Evolutionary conservation across 2,113 vertebrate species (phyloP), one percentile per base, ranked within the genome.

Genomic region (Tupaia tana): DNA sequence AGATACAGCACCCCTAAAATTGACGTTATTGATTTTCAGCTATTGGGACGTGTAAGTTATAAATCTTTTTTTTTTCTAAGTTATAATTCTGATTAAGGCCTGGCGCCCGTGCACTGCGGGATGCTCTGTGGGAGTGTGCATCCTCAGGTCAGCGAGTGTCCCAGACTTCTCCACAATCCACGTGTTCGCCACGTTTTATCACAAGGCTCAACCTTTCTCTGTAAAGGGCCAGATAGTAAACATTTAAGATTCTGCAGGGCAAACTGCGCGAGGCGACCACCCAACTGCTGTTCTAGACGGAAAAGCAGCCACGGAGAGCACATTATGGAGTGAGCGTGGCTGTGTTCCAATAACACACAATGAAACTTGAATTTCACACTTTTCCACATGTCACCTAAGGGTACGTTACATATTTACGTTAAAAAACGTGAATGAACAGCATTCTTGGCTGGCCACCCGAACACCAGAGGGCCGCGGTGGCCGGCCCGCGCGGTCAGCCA

Each of bases 11-110:
- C 7, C 31, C 15, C 43, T 64, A 56, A 92, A 82, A 61, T 86
- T 31, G 71, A 90, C 29, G 43, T 89, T 85, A n/a, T 25, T 70
- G 19, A 52, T 81, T 95, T 95, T 70, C 81, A 89, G 22, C 31
- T 61, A 13, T 1, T 54, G 43, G 43, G 43, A 43, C 43, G 43
- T 43, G 43, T 43, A 43, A 43, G 43, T 43, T 43, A 43, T 43
- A 43, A 43, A 43, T 43, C 43, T 43, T 43, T 43, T 43, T 43
- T 43, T 43, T 43, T 43, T 43, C 0, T 24, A 77, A 90, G 29
- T 74, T 63, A 16, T 15, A 95, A 74, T 43, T 87, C 79, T 77
- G 63, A 75, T 27, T 5, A 25, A 29, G 27, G 27, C 13, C 91
- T 74, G 71, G 78, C 56, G 4, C 3, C 74, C 19, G 22, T 22